A percentile compares a stretch with the other conserved stretches of the same genome.
These are phyloP conservation scores for Hippoglossus stenolepis DNA, from an alignment of 2,113 vertebrate genomes.

Conservation along the genomic window DNA sequence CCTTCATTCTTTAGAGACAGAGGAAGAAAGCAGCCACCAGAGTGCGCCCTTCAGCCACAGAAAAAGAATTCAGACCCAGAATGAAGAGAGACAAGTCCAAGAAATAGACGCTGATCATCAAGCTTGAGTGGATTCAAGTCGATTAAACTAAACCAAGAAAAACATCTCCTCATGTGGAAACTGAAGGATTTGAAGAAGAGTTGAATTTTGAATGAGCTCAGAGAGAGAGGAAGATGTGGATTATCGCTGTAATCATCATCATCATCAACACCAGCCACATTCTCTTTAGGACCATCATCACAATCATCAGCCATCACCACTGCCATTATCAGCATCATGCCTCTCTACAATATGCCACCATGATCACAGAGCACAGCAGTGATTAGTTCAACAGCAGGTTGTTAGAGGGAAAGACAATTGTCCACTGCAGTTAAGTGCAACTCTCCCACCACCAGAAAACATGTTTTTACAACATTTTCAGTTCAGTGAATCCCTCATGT, in stretches of 20 bases:
- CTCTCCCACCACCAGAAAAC: slow-evolving; percentile 7
- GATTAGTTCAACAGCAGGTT: slow-evolving; percentile 25
- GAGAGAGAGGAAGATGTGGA: slow-evolving; percentile 10
- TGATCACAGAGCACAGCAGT: slow-evolving; percentile 24
- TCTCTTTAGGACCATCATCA: not conserved
- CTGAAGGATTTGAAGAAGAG: slow-evolving; percentile 4
- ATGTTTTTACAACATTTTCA: not conserved
- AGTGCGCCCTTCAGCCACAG: slow-evolving; percentile 30
- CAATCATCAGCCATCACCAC: slow-evolving; percentile 26
- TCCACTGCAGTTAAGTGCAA: slow-evolving; percentile 32
- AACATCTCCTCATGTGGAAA: slow-evolving; percentile 15
- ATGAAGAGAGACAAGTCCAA: slow-evolving; percentile 8
- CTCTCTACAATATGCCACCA: slow-evolving; percentile 12
- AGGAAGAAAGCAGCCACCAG: slow-evolving; percentile 53
- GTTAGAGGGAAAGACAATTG: slow-evolving; percentile 36
- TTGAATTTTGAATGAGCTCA: not conserved
- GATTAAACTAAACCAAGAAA: slow-evolving; percentile 10
- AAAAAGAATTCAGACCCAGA: slow-evolving; percentile 11
- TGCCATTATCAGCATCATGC: slow-evolving; percentile 16
- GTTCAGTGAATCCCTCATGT: too few species aligned
- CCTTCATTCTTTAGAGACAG: slow-evolving; percentile 1
- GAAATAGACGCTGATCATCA: slow-evolving; percentile 22
- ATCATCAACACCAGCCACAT: not conserved
- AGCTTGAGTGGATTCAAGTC: slow-evolving; percentile 24
- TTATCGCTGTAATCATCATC: slow-evolving; percentile 29